phyloP scores from a whole-genome alignment of 2,888 invertebrate species.

The Eupithecia abbreviata region DNA sequence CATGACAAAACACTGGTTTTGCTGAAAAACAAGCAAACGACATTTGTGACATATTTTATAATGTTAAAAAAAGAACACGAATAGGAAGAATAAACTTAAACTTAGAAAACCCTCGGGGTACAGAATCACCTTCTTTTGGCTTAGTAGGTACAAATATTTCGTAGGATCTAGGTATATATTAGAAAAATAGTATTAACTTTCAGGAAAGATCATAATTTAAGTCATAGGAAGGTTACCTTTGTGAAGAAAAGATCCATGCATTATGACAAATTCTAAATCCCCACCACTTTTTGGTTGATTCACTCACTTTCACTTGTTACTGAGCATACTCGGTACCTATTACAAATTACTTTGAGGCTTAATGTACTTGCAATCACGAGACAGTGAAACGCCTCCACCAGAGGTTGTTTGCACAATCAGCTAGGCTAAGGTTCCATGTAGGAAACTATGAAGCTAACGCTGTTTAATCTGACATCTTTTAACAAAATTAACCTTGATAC shows the following conservation, averaged over 20 bases:
- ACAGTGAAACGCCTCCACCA: conserved; percentile 41
- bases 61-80: too few relatives aligned
- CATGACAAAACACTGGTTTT: too few relatives aligned
- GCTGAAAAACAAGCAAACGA: too few relatives aligned
- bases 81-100: too few relatives aligned
- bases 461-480: conserved; percentile 18
- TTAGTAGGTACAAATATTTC: too few relatives aligned
- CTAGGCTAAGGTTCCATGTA: conserved; percentile 19
- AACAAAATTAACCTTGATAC: conserved; percentile 24
- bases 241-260: conserved; percentile 22
- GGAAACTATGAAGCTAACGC: conserved; percentile 24
- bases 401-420: conserved; percentile 54
- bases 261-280: conserved; percentile 11
- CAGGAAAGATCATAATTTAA: neutral
- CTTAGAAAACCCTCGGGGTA: too few relatives aligned
- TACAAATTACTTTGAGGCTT: conserved; percentile 28
- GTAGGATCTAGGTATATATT: too few relatives aligned
- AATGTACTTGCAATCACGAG: conserved; percentile 47
- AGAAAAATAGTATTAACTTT: neutral
- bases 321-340: conserved; percentile 18
- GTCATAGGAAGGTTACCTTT: neutral
- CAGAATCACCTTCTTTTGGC: too few relatives aligned
- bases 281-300: conserved; percentile 6
- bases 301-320: conserved; percentile 34
- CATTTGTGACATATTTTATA: too few relatives aligned